Conservation (phyloP, 2,888 invertebrate genomes). For the Pecten maximus region DNA sequence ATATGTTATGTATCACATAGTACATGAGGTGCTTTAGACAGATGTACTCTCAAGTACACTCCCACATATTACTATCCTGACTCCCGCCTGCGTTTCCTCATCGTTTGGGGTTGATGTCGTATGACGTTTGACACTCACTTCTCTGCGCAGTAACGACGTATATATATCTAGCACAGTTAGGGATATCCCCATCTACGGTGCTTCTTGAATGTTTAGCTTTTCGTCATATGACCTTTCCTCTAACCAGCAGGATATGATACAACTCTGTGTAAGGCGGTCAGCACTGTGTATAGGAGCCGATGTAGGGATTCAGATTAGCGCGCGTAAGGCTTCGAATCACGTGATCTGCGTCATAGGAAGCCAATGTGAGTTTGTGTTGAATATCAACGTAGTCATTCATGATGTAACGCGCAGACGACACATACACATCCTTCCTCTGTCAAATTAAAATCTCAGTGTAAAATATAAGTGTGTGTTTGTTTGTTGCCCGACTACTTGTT, state of each 20-base stretch:
- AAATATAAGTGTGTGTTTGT: not conserved
- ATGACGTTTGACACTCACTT: not conserved
- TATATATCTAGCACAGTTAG: not conserved
- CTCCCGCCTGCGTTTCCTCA: not conserved
- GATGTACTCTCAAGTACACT: too few relatives aligned
- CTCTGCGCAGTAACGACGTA: not conserved
- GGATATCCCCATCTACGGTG: not conserved
- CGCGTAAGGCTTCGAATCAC: not conserved
- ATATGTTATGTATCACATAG: too few relatives aligned
- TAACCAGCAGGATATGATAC: not conserved
- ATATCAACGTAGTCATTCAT: not conserved
- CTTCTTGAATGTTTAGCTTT: too few relatives aligned
- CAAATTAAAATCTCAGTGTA: not conserved
- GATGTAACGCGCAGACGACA: not conserved
- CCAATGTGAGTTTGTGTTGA: not conserved
- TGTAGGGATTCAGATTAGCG: not conserved
- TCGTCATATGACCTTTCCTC: not conserved
- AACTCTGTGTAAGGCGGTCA: not conserved
- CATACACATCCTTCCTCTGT: not conserved
- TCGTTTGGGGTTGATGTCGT: not conserved
- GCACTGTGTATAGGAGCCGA: not conserved
- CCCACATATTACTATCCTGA: too few relatives aligned
- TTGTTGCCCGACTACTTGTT: not conserved
- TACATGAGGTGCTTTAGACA: too few relatives aligned
- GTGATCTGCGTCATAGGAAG: not conserved